These are phyloP conservation scores for Drosophila pseudoananassae DNA, from an alignment of 1,140 invertebrate genomes.

Conservation along the genomic window DNA sequence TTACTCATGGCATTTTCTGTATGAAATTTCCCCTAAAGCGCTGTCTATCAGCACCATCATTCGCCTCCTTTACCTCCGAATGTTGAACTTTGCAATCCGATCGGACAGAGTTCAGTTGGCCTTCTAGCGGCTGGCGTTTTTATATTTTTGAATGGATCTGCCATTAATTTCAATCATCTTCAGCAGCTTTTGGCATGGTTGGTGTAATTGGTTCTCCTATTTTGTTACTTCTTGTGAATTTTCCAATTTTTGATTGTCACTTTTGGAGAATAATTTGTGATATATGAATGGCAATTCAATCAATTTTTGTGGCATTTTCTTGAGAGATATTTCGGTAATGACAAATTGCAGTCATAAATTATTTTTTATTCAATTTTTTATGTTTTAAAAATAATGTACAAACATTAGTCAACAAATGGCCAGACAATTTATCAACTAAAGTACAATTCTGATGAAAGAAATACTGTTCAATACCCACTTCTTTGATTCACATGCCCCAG, in stretches of 20 bases:
- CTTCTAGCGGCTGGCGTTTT: conserved; percentile 24
- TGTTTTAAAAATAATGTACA: background rate
- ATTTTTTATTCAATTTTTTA: background rate
- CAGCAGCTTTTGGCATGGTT: conserved; percentile 25
- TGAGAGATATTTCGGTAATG: conserved; percentile 3
- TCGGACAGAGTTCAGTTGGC: conserved; percentile 32
- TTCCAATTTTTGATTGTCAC: conserved; percentile 30
- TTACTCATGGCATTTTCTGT: conserved; percentile 60
- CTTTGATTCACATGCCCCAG: background rate
- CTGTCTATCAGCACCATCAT: conserved; percentile 65
- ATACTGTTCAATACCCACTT: background rate
- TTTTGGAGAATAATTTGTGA: conserved; percentile 14
- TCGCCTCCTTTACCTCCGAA: conserved; percentile 8
- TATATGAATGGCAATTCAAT: conserved; percentile 41
- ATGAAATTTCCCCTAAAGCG: conserved; percentile 67
- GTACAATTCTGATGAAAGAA: background rate
- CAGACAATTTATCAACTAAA: background rate
- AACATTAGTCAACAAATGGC: background rate
- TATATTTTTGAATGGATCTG: conserved; percentile 42
- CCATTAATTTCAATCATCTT: conserved; percentile 58
- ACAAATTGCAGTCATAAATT: conserved; percentile 36
- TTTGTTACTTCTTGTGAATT: conserved; percentile 4
- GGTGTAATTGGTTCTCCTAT: conserved; percentile 29
- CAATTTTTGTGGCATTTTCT: conserved; percentile 38
- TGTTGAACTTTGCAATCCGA: conserved; percentile 49